Evolutionary conservation across 2,113 vertebrate species (phyloP).

Genomic region (Sylvilagus bachmani): DNA sequence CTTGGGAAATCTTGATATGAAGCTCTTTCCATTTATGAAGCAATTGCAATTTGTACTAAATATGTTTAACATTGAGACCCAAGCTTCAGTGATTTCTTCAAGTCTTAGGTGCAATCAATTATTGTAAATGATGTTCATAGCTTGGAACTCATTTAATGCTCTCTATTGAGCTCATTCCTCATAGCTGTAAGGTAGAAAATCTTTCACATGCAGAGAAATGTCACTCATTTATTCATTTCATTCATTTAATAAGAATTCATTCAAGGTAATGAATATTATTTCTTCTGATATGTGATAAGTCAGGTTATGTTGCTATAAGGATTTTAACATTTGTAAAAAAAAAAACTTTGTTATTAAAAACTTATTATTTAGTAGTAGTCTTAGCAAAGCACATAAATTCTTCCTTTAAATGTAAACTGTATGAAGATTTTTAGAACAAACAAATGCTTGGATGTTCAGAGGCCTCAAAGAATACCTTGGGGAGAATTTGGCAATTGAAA

Average conservation of each 20-base stretch:
- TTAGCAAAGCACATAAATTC: neutral
- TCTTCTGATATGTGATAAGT: neutral
- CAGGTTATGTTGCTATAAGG: neutral
- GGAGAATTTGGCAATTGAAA: neutral
- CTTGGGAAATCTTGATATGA: conserved; percentile 34
- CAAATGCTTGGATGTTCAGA: neutral
- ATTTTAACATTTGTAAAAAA: conserved; percentile 48
- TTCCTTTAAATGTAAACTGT: neutral
- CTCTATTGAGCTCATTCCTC: conserved; percentile 3
- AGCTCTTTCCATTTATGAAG: conserved; percentile 56
- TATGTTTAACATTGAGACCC: conserved; percentile 64
- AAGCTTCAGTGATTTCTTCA: conserved; percentile 51
- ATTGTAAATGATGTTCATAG: conserved; percentile 73
- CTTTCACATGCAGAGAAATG: conserved; percentile 16
- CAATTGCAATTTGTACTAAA: conserved; percentile 55
- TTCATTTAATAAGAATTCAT: conserved; percentile 33
- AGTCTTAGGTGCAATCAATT: conserved; percentile 60
- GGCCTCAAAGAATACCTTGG: neutral
- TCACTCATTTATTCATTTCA: conserved; percentile 20
- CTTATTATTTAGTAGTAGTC: neutral
- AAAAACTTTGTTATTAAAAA: neutral
- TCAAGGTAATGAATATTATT: neutral
- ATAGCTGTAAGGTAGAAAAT: conserved; percentile 10
- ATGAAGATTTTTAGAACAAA: conserved; percentile 21
- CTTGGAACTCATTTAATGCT: conserved; percentile 40